These are phyloP conservation scores for Agrochola litura DNA, from an alignment of 2,888 invertebrate species.

Conservation along the genomic window DNA sequence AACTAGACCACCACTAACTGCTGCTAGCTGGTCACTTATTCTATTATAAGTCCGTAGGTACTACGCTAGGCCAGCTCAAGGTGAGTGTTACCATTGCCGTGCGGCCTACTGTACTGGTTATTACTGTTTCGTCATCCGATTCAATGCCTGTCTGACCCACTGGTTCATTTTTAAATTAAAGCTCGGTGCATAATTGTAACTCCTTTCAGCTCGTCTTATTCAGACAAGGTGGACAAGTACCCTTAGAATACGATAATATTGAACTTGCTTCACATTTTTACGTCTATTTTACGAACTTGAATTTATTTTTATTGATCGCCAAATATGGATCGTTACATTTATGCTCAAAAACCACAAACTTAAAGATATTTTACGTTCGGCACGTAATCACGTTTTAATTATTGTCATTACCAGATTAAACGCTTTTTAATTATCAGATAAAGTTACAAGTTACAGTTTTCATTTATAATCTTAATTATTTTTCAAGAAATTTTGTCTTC, in stretches of 20 bases:
- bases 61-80: background rate
- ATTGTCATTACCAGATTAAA: background rate
- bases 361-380: background rate
- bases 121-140: constrained; percentile 10
- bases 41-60: background rate
- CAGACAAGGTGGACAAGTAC: constrained; percentile 58
- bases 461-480: background rate
- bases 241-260: constrained; percentile 43
- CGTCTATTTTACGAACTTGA: constrained; percentile 44
- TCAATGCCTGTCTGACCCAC: constrained; percentile 26
- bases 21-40: background rate
- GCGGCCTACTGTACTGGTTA: background rate
- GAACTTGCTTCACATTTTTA: constrained; percentile 51
- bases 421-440: background rate
- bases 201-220: constrained; percentile 50
- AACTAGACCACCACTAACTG: too few species aligned
- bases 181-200: background rate
- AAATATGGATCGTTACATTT: constrained; percentile 47
- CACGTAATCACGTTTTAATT: background rate
- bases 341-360: background rate
- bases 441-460: background rate
- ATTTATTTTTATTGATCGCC: constrained; percentile 48
- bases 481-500: background rate
- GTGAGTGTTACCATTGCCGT: background rate
- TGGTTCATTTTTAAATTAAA: constrained; percentile 24